Evolutionary conservation across 2,797 vertebrate species (phyloP).

Genomic region (Chaunax sp.): DNA sequence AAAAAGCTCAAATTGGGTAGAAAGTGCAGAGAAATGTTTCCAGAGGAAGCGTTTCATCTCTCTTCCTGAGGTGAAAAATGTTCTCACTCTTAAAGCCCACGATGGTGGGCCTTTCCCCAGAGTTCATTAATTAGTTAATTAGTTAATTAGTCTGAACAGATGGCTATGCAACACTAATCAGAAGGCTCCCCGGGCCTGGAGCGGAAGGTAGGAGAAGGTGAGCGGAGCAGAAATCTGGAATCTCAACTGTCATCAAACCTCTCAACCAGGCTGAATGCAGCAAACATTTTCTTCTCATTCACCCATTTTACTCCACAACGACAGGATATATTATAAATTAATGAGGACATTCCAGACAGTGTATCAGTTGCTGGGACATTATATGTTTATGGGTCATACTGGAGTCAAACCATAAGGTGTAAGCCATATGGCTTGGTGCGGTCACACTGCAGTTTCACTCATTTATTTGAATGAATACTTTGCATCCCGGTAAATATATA

Average conservation of each 20-base stretch:
- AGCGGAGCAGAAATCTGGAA: slow-evolving; percentile 58
- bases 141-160: slow-evolving; percentile 86
- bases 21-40: slow-evolving; percentile 56
- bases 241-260: slow-evolving; percentile 67
- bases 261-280: slow-evolving; percentile 53
- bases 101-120: slow-evolving; percentile 79
- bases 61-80: slow-evolving; percentile 80
- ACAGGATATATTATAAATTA: slow-evolving; percentile 42
- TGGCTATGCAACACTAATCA: slow-evolving; percentile 84
- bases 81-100: slow-evolving; percentile 62
- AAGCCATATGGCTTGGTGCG: slow-evolving; percentile 13
- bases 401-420: slow-evolving; percentile 17
- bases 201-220: slow-evolving; percentile 79
- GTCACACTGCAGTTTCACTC: slow-evolving; percentile 60
- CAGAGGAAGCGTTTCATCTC: slow-evolving; percentile 73
- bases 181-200: slow-evolving; percentile 72
- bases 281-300: slow-evolving; percentile 69
- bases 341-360: slow-evolving; percentile 39
- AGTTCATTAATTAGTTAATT: slow-evolving; percentile 88
- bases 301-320: slow-evolving; percentile 54
- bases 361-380: slow-evolving; percentile 26
- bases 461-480: slow-evolving; percentile 78
- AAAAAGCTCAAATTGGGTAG: slow-evolving; percentile 41
- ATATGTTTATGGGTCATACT: slow-evolving; percentile 1
- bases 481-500: slow-evolving; percentile 76